These are phyloP conservation scores for Phrynocephalus versicolor DNA, from an alignment of 2,113 vertebrate species.

Conservation along the genomic window DNA sequence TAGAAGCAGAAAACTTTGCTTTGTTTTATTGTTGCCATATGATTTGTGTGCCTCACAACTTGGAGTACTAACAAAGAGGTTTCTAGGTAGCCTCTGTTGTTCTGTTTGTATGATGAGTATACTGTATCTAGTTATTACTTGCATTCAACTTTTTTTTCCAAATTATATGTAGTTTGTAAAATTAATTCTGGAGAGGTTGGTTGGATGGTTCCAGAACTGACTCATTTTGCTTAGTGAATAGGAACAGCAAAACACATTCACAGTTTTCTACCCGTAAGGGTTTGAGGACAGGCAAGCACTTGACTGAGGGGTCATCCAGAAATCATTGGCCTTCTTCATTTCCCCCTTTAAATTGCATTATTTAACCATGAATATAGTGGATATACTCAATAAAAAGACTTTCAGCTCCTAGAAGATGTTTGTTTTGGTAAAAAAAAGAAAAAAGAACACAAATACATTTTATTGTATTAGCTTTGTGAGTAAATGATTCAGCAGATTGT, in stretches of 20 bases:
- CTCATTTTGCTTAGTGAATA: not conserved
- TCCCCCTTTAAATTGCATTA: not conserved
- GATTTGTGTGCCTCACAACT: no score
- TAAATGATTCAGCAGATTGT: not conserved
- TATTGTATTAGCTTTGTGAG: not conserved
- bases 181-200: no score
- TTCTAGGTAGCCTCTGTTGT: no score
- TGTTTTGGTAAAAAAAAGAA: no score
- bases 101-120: no score
- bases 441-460: no score
- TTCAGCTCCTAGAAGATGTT: not conserved
- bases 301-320: not conserved
- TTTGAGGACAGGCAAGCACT: not conserved
- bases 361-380: not conserved
- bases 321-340: not conserved
- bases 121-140: no score
- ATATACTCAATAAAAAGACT: not conserved
- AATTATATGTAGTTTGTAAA: no score
- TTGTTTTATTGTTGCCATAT: no score
- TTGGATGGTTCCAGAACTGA: not conserved
- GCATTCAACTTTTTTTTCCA: no score
- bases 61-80: no score
- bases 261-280: not conserved
- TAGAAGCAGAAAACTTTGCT: no score
- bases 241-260: not conserved